Evolutionary conservation across 2,888 invertebrate species (phyloP).

Genomic region (Trissonchulus sp.): DNA sequence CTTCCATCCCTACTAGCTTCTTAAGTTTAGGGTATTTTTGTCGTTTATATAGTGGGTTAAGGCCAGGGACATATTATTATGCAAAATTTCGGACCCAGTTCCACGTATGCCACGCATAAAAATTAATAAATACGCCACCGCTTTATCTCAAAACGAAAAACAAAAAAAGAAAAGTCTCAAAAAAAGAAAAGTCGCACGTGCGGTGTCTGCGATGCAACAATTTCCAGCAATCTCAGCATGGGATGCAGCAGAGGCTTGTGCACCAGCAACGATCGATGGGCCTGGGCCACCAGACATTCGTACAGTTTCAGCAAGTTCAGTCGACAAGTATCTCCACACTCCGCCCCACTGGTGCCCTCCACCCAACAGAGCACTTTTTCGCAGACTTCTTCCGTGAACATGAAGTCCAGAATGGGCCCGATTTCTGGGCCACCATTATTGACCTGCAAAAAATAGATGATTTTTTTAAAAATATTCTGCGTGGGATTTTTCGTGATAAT

Average conservation of each 20-base stretch:
- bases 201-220: background rate
- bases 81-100: too few species aligned
- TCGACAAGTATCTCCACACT: constrained; percentile 36
- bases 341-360: constrained; percentile 35
- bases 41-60: too few species aligned
- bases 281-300: constrained; percentile 39
- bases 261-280: constrained; percentile 62
- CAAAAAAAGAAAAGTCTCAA: background rate
- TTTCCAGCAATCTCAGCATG: constrained; percentile 69
- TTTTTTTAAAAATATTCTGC: too few species aligned
- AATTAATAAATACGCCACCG: too few species aligned
- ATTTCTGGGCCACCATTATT: constrained; percentile 45
- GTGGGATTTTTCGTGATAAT: too few species aligned
- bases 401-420: constrained; percentile 46
- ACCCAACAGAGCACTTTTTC: constrained; percentile 40
- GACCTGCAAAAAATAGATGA: constrained; percentile 16
- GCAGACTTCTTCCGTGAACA: constrained; percentile 45
- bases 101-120: too few species aligned
- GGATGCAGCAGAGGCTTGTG: constrained; percentile 84
- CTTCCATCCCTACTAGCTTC: too few species aligned
- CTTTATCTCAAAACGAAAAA: too few species aligned
- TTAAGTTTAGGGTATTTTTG: too few species aligned
- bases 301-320: constrained; percentile 33
- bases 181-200: constrained; percentile 23
- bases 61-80: too few species aligned